Evolutionary conservation across 2,797 vertebrate species (phyloP).

Genomic region (Pangasius krempfi): DNA sequence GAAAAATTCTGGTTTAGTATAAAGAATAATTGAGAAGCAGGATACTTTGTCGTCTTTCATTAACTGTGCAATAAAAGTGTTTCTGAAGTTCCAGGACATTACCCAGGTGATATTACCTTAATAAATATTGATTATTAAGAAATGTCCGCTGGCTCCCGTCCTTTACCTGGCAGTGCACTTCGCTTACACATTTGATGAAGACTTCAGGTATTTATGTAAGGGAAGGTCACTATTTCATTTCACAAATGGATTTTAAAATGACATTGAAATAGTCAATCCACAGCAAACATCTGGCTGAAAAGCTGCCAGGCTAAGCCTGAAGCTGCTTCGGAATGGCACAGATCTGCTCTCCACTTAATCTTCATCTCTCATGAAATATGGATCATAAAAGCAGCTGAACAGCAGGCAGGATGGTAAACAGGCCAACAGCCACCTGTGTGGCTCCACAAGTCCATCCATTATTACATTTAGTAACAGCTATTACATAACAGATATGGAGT

Average conservation of each 20-base stretch:
- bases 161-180: background rate
- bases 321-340: constrained; percentile 40
- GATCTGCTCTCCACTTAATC: constrained; percentile 52
- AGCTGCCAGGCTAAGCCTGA: constrained; percentile 36
- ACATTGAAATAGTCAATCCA: constrained; percentile 35
- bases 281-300: constrained; percentile 51
- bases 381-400: constrained; percentile 52
- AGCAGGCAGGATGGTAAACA: constrained; percentile 49
- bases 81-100: background rate
- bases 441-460: constrained; percentile 43
- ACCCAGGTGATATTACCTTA: background rate
- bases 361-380: constrained; percentile 57
- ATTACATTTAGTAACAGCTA: constrained; percentile 44
- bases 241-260: constrained; percentile 29
- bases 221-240: constrained; percentile 15
- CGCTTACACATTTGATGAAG: background rate
- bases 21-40: background rate
- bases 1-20: background rate
- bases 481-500: constrained; percentile 5
- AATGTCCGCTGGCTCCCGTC: background rate
- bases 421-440: constrained; percentile 41
- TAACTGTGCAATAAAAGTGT: background rate
- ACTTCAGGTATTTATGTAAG: background rate
- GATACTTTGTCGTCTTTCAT: background rate
- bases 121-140: background rate